Base-by-base conservation (phyloP, 1,140 invertebrate species). In the Holcopasites calliopsidis region DNA sequence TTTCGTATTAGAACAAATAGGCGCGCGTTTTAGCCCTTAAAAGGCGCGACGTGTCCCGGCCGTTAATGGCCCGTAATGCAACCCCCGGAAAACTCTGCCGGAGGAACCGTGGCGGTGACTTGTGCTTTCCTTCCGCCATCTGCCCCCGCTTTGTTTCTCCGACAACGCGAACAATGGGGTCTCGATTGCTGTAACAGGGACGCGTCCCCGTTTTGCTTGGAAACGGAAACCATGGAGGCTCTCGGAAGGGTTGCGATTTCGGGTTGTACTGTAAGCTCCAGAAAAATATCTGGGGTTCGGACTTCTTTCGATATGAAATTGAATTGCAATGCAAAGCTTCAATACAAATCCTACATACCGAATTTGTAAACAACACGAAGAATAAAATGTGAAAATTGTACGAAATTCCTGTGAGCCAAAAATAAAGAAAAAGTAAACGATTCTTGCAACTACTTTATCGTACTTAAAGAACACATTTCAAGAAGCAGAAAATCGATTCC, bases 1-100 rank as follows among this genome's bases (percentile, higher is more conserved):
- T 85, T 88, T 88, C 87, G 58, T 87, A 88, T 88, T 87, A 88
- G 86, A 88, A 87, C 88, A 88, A 88, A 86, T 85, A 85, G 80
- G 55, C 23, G 50, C 70, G 68, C 69, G 78, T 80, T 85, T 84
- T 60, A 73, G 49, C 57, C 47, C 72, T 52, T 72, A 80, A 85
- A 82, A 84, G 77, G 57, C 73, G 71, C 76, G 72, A 76, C 70
- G 58, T 23, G 77, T 52, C 54, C 65, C 68, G 23, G 31, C 28
- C 52, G 49, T 79, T 83, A 79, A 83, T 84, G 80, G 80, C 21
- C 49, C 42, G 72, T 73, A 82, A 83, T 66, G 54, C 58, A n/a
- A 61, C 79, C 66, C 79, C 60, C 40, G 57, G 44, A 47, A 71
- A 54, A 40, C 50, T 35, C 28, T 3, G 23, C 7, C 26, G 31